phyloP scores from a whole-genome alignment of 2,888 invertebrate species.

The Cantharis rustica region DNA sequence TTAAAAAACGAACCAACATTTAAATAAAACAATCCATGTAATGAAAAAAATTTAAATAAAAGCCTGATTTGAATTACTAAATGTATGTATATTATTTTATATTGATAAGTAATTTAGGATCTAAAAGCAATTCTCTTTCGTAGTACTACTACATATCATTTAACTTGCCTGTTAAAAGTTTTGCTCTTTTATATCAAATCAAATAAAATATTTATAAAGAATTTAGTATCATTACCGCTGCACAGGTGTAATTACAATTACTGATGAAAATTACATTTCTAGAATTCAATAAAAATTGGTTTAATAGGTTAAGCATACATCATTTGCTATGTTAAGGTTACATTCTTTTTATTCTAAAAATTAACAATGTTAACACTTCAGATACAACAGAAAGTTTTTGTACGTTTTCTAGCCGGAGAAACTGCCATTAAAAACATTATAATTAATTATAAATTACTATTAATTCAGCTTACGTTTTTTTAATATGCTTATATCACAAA shows the following conservation, averaged over 20 bases:
- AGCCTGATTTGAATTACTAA: not conserved
- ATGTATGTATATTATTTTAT: not conserved
- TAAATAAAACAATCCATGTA: not conserved
- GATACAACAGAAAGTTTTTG: too few relatives aligned
- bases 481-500: too few relatives aligned
- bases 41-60: not conserved
- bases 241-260: not conserved
- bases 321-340: too few relatives aligned
- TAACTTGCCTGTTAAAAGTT: not conserved
- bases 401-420: too few relatives aligned
- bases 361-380: too few relatives aligned
- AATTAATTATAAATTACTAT: too few relatives aligned
- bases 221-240: too few relatives aligned
- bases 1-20: not conserved
- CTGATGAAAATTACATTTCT: not conserved
- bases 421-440: too few relatives aligned
- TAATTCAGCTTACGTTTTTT: too few relatives aligned
- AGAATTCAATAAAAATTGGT: not conserved
- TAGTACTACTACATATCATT: not conserved
- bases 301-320: too few relatives aligned
- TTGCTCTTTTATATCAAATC: not conserved
- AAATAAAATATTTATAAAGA: not conserved
- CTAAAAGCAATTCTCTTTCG: not conserved
- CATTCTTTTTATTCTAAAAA: too few relatives aligned
- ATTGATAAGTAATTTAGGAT: not conserved